Conservation (phyloP, 2,797 vertebrate genomes). For the Neomorphus geoffroyi region DNA sequence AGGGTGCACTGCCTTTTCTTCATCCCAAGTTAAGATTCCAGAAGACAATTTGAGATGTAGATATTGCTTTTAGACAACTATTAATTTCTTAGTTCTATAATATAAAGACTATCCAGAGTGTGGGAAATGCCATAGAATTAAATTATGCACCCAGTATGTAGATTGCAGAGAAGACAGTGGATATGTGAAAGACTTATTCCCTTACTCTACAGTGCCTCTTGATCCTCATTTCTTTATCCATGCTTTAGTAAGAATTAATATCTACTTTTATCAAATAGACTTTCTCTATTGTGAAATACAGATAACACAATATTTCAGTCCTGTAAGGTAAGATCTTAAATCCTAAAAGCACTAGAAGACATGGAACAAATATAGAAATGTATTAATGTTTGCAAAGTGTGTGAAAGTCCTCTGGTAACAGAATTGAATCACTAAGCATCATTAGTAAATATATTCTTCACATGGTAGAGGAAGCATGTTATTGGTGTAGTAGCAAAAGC, state of each 20-base stretch:
- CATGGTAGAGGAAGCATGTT: background rate
- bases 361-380: background rate
- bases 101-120: conserved; percentile 24
- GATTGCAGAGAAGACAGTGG: conserved; percentile 28
- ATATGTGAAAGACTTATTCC: background rate
- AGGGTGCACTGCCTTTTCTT: background rate
- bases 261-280: background rate
- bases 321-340: background rate
- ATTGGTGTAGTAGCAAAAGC: background rate
- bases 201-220: background rate
- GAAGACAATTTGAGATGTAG: background rate
- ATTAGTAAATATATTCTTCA: background rate
- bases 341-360: background rate
- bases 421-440: background rate
- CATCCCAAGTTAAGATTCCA: background rate
- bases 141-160: conserved; percentile 1
- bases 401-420: background rate
- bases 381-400: background rate
- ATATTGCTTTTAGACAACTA: conserved; percentile 48
- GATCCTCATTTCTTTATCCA: background rate
- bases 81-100: conserved; percentile 30
- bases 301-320: background rate
- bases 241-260: background rate
- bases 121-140: conserved; percentile 8
- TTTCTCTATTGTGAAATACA: background rate